Percentiles rank a stretch among this genome's conserved stretches.
Evolutionary conservation across 2,888 invertebrate genomes (phyloP).

Genomic region (Amphipoea oculea): DNA sequence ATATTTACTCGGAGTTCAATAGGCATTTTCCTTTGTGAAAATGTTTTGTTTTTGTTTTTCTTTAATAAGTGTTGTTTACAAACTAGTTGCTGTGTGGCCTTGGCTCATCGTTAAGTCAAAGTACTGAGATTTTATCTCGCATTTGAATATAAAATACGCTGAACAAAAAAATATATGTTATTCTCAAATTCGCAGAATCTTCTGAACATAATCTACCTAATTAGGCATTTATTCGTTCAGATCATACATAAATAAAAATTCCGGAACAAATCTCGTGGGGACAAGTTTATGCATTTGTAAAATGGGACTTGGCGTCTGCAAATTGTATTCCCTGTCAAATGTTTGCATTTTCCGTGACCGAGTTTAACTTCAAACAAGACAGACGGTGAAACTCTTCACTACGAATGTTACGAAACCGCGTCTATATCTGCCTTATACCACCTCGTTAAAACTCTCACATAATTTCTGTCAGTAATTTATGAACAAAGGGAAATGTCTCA

Average conservation of each 20-base stretch:
- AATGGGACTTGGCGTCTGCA: constrained; percentile 20
- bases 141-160: constrained; percentile 6
- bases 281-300: background rate
- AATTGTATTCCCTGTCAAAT: constrained; percentile 36
- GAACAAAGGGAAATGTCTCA: constrained; percentile 48
- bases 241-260: constrained; percentile 3
- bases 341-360: constrained; percentile 48
- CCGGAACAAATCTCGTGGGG: background rate
- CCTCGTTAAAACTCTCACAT: constrained; percentile 57
- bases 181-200: background rate
- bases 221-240: background rate
- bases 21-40: constrained; percentile 1
- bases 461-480: constrained; percentile 57
- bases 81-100: constrained; percentile 29
- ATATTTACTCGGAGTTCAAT: constrained; percentile 27
- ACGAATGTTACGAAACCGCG: constrained; percentile 51
- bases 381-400: constrained; percentile 42
- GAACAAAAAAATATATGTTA: constrained; percentile 6
- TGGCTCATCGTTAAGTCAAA: constrained; percentile 25
- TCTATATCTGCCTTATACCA: constrained; percentile 48
- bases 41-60: constrained; percentile 23
- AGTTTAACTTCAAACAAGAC: constrained; percentile 61
- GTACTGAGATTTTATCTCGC: constrained; percentile 10
- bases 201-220: background rate
- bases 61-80: constrained; percentile 13